Evolutionary conservation across 2,797 vertebrate species (phyloP).

Genomic region (Propithecus deckenii): DNA sequence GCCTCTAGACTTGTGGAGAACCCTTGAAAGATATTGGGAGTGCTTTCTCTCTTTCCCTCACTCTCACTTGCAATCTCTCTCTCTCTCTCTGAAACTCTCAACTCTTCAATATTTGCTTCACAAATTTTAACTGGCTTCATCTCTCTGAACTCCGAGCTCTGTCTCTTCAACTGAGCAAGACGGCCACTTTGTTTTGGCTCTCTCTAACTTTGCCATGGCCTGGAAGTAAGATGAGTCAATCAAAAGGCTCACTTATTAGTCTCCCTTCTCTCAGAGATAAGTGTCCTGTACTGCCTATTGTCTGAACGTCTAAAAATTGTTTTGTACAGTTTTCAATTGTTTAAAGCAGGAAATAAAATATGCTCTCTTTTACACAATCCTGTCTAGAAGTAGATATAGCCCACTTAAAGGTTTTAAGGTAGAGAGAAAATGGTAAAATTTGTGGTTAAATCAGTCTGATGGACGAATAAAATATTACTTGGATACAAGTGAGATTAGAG

Average conservation of each 20-base stretch:
- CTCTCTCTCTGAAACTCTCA: neutral
- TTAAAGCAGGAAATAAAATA: conserved; percentile 4
- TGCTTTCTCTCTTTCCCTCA: neutral
- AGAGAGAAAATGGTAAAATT: neutral
- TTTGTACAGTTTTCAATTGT: conserved; percentile 18
- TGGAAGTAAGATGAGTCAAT: neutral
- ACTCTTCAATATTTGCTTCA: neutral
- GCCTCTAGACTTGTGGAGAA: neutral
- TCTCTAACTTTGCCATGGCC: neutral
- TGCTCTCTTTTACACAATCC: neutral
- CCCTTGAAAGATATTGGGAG: neutral
- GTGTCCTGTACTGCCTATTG: neutral
- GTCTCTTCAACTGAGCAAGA: neutral
- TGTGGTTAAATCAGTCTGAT: conserved; percentile 12
- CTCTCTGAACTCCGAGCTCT: neutral
- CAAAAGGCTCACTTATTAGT: neutral
- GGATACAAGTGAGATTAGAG: neutral
- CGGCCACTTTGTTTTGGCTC: neutral
- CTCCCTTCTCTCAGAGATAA: neutral
- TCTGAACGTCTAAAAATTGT: neutral
- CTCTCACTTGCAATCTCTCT: neutral
- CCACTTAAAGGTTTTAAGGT: neutral
- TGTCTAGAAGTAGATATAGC: neutral
- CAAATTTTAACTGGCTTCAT: neutral
- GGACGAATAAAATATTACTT: conserved; percentile 20